These are phyloP conservation scores for Euphydryas editha DNA, from an alignment of 2,888 invertebrate species.

Conservation along the genomic window DNA sequence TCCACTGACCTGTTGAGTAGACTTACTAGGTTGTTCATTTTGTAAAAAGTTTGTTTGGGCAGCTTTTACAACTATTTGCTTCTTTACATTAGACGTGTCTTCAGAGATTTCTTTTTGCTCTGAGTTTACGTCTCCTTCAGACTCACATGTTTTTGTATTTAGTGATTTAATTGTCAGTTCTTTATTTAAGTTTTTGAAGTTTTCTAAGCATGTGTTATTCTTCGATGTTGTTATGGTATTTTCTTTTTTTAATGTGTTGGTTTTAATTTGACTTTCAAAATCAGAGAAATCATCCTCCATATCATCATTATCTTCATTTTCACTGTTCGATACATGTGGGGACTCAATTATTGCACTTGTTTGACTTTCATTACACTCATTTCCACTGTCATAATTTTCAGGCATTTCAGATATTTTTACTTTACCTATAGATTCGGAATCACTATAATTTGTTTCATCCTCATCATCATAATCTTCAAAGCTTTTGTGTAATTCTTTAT, in stretches of 20 bases:
- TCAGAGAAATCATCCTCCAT: conserved; percentile 51
- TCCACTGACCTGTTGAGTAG: conserved; percentile 39
- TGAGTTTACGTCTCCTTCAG: conserved; percentile 28
- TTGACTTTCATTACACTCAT: conserved; percentile 49
- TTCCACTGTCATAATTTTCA: conserved; percentile 52
- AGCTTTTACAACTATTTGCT: conserved; percentile 53
- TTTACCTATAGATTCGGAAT: conserved; percentile 55
- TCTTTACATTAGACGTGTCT: conserved; percentile 52
- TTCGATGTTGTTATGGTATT: conserved; percentile 37
- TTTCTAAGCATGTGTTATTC: conserved; percentile 47
- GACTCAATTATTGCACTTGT: conserved; percentile 57
- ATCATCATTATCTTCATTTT: conserved; percentile 51
- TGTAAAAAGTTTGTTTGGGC: conserved; percentile 48
- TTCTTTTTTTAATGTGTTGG: conserved; percentile 50
- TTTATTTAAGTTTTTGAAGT: conserved; percentile 61
- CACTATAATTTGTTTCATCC: conserved; percentile 43
- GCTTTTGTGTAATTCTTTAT: conserved; percentile 38
- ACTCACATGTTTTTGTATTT: conserved; percentile 39
- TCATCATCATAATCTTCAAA: conserved; percentile 40
- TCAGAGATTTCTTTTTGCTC: conserved; percentile 28
- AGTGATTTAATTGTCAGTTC: conserved; percentile 54
- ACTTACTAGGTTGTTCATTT: conserved; percentile 42
- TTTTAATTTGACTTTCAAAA: conserved; percentile 53
- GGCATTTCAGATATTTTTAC: conserved; percentile 66
- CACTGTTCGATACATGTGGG: conserved; percentile 59